Base-by-base conservation (phyloP, 2,888 invertebrate species). In the Crossocerus cetratus region DNA sequence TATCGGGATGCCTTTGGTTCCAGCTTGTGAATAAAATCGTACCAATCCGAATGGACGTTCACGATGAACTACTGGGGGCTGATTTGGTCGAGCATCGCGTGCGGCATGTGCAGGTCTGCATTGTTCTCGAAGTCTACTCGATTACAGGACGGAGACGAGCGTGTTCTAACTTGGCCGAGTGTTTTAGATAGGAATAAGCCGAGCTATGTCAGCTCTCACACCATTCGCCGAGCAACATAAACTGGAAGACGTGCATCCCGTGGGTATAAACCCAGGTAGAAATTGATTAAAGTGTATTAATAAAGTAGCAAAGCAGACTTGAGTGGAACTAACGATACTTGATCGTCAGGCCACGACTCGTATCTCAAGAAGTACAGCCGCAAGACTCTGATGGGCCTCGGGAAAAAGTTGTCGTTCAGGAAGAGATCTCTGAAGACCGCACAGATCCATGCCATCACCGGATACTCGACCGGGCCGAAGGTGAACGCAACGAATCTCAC, bases 81-180 rank as follows among this genome's bases (percentile, higher is more conserved):
- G 98, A 98, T 91, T 91, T 97, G 43, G 95, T 95, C 2, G 98
- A 98, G 86, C 98, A 98, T 88, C 93, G 93, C 78, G 94, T 97
- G 56, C 92, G 95, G 58, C 96, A 97, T 86, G 92, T 92, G 56
- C 92, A 93, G 91, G 94, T 94, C 87, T 85, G 74, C 83, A 79
- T 72, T 67, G 61, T 67, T 43, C n/a, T 64, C 74, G 8, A 32
- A 32, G 32, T 32, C 5, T 32, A 32, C 32, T 32, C 32, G 49
- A 49, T 49, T 49, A 11, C 16, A 32, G 32, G 32, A 32, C 32
- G 32, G 32, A 32, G 32, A 32, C 11, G 32, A 11, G 11, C 32
- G 32, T 32, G 11, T n/a, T n/a, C 8, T 32, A 32, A 32, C 32
- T 4, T 32, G 11, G 32, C 11, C 32, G 8, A 32, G 59, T 66